Evolutionary conservation across 2,888 invertebrate species (phyloP).

Genomic region (Drosophila recens): DNA sequence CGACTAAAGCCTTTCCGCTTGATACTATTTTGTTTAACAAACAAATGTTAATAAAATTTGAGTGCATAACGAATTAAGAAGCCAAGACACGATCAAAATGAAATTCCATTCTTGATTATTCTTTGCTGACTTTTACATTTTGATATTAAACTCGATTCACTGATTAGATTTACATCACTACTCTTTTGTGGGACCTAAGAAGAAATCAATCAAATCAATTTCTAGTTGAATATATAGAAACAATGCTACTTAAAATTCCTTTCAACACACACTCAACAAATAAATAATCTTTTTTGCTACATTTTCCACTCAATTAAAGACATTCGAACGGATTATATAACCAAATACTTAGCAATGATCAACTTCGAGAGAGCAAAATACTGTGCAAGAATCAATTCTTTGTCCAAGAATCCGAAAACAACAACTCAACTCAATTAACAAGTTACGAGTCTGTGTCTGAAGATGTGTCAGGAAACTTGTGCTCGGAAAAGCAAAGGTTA

Average conservation of each 20-base stretch:
- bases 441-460: slow-evolving; percentile 21
- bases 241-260: not conserved
- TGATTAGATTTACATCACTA: too few species aligned
- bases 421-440: slow-evolving; percentile 31
- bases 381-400: not conserved
- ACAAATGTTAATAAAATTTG: too few species aligned
- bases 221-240: not conserved
- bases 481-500: slow-evolving; percentile 1
- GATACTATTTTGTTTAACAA: too few species aligned
- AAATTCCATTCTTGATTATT: too few species aligned
- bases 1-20: too few species aligned
- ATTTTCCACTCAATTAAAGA: not conserved
- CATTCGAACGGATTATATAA: not conserved
- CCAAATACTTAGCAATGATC: slow-evolving; percentile 7
- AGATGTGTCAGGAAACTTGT: slow-evolving; percentile 32
- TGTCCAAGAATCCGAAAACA: not conserved
- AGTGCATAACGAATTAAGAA: too few species aligned
- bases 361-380: not conserved
- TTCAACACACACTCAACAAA: not conserved
- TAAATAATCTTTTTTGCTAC: not conserved
- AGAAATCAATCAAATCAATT: not conserved
- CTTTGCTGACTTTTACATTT: too few species aligned
- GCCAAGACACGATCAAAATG: too few species aligned
- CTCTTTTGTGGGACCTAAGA: not conserved
- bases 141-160: not conserved